phyloP scores from a whole-genome alignment of 2,797 vertebrate genomes.

The Cynopterus sphinx region DNA sequence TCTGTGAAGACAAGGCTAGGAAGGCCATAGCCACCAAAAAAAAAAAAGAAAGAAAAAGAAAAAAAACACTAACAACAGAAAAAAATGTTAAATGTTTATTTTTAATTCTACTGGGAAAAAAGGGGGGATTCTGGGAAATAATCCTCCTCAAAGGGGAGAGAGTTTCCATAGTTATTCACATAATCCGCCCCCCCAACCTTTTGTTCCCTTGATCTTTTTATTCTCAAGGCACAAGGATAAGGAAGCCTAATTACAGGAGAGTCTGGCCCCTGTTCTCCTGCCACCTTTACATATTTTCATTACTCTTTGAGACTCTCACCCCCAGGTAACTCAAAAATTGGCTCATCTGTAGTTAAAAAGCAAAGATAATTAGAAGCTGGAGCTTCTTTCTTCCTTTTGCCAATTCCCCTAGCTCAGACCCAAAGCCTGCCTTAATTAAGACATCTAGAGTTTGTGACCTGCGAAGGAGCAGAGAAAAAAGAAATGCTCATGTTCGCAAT shows the following conservation, averaged over 20 bases:
- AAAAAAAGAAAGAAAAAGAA: background rate
- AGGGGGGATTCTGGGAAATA: background rate
- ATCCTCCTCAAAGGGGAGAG: background rate
- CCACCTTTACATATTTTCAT: background rate
- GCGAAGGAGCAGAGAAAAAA: background rate
- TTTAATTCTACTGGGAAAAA: background rate
- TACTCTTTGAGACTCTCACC: background rate
- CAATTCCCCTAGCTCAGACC: slow-evolving; percentile 34
- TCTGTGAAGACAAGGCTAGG: background rate
- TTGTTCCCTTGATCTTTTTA: background rate
- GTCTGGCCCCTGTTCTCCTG: background rate
- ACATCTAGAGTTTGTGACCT: background rate
- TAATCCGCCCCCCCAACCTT: background rate
- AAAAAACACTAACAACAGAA: background rate
- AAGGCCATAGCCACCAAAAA: background rate
- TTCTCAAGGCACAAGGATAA: background rate
- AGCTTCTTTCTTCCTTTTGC: background rate
- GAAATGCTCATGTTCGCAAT: background rate
- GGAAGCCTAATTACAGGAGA: background rate
- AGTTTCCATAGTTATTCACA: background rate
- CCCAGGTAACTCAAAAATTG: slow-evolving; percentile 1
- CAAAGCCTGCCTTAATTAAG: background rate
- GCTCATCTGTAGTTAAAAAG: slow-evolving; percentile 67
- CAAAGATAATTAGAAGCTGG: slow-evolving; percentile 53
- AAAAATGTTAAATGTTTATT: background rate